phyloP scores from a whole-genome alignment of 2,797 vertebrate genomes.

The Antennarius maculatus region DNA sequence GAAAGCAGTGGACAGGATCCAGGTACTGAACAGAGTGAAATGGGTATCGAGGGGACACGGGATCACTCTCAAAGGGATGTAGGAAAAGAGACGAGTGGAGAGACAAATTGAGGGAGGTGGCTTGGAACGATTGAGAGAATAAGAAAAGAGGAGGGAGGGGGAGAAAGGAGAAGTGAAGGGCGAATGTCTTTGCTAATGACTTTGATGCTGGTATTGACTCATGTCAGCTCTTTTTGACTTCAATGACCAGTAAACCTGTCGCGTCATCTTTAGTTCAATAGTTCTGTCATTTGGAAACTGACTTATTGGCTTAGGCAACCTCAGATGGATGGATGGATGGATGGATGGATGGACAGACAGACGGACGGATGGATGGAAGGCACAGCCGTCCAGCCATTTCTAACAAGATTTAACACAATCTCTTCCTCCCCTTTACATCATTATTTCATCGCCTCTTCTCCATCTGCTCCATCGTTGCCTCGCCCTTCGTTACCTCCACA shows the following conservation, averaged over 20 bases:
- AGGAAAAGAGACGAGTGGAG: conserved; percentile 1
- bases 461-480: conserved; percentile 7
- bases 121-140: conserved; percentile 45
- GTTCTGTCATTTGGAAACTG: conserved; percentile 52
- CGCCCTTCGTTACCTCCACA: conserved; percentile 21
- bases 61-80: conserved; percentile 19
- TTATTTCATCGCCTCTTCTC: conserved; percentile 25
- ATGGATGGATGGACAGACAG: not conserved
- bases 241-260: conserved; percentile 5
- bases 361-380: too few relatives aligned
- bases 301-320: conserved; percentile 43
- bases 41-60: not conserved
- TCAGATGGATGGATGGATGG: conserved; percentile 10
- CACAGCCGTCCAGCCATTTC: too few relatives aligned
- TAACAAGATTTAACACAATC: not conserved
- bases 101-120: conserved; percentile 53
- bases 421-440: conserved; percentile 6
- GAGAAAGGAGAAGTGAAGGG: conserved; percentile 56
- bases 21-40: conserved; percentile 2
- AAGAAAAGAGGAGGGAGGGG: conserved; percentile 12
- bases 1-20: conserved; percentile 24
- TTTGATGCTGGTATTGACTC: conserved; percentile 47
- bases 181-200: conserved; percentile 59
- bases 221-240: conserved; percentile 39
- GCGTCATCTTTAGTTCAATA: conserved; percentile 49